Evolutionary conservation across 2,797 vertebrate genomes (phyloP), one percentile per base, ranked within the genome.

Genomic region (Chromobotia macracanthus): DNA sequence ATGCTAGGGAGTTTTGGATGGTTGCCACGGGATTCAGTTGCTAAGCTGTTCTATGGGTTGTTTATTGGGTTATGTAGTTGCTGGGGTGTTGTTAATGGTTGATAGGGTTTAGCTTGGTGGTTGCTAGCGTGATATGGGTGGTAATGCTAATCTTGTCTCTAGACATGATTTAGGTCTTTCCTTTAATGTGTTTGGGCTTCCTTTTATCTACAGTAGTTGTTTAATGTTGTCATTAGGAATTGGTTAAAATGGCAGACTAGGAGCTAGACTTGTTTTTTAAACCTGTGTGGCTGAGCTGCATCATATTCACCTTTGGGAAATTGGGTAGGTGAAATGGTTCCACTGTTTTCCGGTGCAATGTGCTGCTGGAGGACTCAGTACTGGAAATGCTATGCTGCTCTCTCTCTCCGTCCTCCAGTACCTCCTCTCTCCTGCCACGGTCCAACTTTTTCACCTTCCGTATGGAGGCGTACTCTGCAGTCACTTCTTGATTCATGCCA

Each of bases 271-370:
- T 2, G 0, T 4, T 23, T 58, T 70, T 13, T 58, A 9, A 25
- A 61, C n/a, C 2, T 35, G 28, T 72, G 72, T 48, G 25, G 31
- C 16, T 10, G 12, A 16, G 23, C 19, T 9, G 67, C 50, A 11
- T 48, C 67, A 15, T 38, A 28, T 48, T 64, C 90, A 94, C 93
- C 93, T 94, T 94, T 65, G 91, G 93, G 84, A 94, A 93, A 69
- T 89, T 88, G 84, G 92, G 91, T 77, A 92, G 88, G 79, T 94
- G 93, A 87, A 93, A 93, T 0, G 90, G 90, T 84, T 94, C 93
- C 81, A 88, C 1, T 79, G 81, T 77, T 91, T 92, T 82, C 89
- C 90, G 70, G 87, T 89, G 71, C 65, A 82, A 0, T 16, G 84
- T 65, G 89, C 84, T 0, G 90, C 72, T 90, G 89, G 88, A 91